These are phyloP conservation scores for Uria aalge DNA, from an alignment of 2,113 vertebrate genomes.

Conservation along the genomic window DNA sequence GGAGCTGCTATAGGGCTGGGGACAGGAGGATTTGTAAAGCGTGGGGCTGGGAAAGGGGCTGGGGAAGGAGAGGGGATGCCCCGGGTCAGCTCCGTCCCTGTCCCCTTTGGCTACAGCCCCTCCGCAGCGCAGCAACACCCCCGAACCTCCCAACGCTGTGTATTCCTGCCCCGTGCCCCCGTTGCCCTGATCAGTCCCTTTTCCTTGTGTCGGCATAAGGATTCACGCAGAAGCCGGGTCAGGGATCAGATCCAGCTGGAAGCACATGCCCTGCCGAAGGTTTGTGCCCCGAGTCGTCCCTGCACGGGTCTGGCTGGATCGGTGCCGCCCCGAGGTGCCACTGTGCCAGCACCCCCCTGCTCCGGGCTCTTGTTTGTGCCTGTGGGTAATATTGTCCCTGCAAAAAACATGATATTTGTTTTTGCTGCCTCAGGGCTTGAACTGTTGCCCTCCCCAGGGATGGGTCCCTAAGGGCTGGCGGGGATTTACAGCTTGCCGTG, in stretches of 20 bases:
- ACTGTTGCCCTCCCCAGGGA: background rate
- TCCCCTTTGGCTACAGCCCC: background rate
- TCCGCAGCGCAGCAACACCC: background rate
- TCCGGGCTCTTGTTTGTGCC: background rate
- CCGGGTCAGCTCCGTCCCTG: fast-evolving
- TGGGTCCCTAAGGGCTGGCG: background rate
- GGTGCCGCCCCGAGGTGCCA: background rate
- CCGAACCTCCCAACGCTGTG: fast-evolving
- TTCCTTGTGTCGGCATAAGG: background rate
- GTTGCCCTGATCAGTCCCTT: background rate
- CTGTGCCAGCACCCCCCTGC: background rate
- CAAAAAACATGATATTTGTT: slow-evolving; percentile 10
- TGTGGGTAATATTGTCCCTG: background rate
- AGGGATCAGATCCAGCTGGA: background rate
- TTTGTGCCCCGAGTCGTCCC: background rate
- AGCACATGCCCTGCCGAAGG: background rate
- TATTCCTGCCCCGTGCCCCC: background rate
- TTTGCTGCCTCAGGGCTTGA: slow-evolving; percentile 54
- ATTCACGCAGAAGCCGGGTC: background rate
- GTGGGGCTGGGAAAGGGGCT: background rate
- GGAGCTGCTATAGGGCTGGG: background rate
- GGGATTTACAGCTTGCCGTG: background rate
- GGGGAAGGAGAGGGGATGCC: fast-evolving
- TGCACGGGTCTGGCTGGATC: background rate
- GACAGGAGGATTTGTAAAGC: background rate